phyloP scores from a whole-genome alignment of 2,888 invertebrate species.

The Neoscelio sp. region DNA sequence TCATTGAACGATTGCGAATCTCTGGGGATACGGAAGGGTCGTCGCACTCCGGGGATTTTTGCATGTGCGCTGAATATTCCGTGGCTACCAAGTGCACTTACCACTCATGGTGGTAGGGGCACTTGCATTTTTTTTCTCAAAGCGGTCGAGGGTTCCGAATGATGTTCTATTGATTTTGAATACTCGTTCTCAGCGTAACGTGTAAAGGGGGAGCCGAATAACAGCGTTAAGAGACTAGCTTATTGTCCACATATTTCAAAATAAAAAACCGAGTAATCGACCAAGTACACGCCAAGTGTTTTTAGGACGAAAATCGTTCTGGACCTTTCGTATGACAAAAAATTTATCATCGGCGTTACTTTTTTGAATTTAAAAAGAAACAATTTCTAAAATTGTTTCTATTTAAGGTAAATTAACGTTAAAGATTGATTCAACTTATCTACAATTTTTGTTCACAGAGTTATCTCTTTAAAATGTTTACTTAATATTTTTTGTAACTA shows the following conservation, averaged over 20 bases:
- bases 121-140: constrained; percentile 73
- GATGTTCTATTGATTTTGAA: constrained; percentile 76
- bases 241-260: constrained; percentile 43
- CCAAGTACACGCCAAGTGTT: constrained; percentile 13
- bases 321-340: too few species aligned
- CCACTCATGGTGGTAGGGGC: constrained; percentile 63
- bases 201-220: constrained; percentile 40
- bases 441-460: too few species aligned
- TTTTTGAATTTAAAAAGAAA: too few species aligned
- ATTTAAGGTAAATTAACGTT: too few species aligned
- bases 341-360: not conserved
- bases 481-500: too few species aligned
- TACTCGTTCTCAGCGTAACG: constrained; percentile 65
- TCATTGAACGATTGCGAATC: constrained; percentile 38
- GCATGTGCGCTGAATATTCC: constrained; percentile 70
- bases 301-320: too few species aligned
- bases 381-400: too few species aligned
- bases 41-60: constrained; percentile 67
- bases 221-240: constrained; percentile 49
- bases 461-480: too few species aligned
- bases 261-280: constrained; percentile 43
- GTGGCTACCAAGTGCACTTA: constrained; percentile 74
- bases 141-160: constrained; percentile 57
- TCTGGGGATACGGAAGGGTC: constrained; percentile 46
- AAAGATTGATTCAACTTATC: too few species aligned